Base-by-base conservation (phyloP, 2,797 vertebrate species). In the Artibeus jamaicensis region DNA sequence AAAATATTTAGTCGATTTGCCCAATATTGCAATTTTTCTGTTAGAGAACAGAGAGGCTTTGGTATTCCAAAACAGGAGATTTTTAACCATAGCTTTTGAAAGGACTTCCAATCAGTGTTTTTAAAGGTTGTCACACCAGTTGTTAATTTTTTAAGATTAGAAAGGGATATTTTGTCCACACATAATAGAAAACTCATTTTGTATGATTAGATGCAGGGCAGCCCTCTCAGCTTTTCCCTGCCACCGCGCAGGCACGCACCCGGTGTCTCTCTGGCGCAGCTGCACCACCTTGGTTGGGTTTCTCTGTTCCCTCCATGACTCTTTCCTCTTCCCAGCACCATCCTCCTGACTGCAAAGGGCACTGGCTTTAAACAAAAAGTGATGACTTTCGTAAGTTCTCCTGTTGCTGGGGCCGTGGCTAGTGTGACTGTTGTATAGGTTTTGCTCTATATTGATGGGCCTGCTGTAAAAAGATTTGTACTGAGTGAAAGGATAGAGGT, bases 51-150 rank as follows among this genome's bases (percentile, higher is more conserved):
- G 67, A 65, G 44, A 70, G 50, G 22, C 32, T 62, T 86, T 2
- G 2, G 9, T 74, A 55, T 83, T 89, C 76, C 39, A 46, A 87
- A 94, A 74, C 39, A 57, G 48, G 48, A 70, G 29, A 65, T 82
- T 62, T 74, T 48, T 86, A 71, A 77, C n/a, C 50, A 37, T 39
- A 78, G 29, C 44, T 93, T 86, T 73, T 83, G 46, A 86, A 89
- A 67, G 79, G 57, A 90, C 79, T 95, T 90, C 67, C 92, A 24
- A 95, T 86, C 16, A 44, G 26, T 84, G 84, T 81, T 91, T 96
- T 84, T 53, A 81, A 81, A 81, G 37, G 62, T 55, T 68, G 59
- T 73, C 71, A 73, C 65, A n/a, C 18, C 22, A 74, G 42, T 74
- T 91, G 89, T 68, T 89, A 78, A 59, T 50, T 91, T 91, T 93